phyloP scores from a whole-genome alignment of 2,888 invertebrate species.

The Parascotia fuliginaria region DNA sequence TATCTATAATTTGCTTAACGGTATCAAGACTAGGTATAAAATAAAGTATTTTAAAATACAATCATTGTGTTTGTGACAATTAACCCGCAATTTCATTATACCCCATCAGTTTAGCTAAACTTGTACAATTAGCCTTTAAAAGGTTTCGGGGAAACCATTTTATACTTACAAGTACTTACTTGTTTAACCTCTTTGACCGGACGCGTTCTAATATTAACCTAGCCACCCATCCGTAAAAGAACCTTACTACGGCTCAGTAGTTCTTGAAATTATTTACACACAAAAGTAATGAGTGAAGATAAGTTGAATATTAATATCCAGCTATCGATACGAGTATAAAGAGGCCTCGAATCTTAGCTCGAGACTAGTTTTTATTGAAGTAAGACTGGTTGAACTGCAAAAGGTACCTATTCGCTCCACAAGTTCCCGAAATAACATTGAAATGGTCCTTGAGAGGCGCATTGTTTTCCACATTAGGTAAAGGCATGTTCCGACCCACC shows the following conservation, averaged over 20 bases:
- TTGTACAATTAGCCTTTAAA: conserved; percentile 17
- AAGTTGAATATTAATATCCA: conserved; percentile 27
- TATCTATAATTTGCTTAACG: too few relatives aligned
- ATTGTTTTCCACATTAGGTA: conserved; percentile 84
- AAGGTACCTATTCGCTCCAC: conserved; percentile 25
- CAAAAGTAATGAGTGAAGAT: conserved; percentile 10
- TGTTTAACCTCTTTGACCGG: conserved; percentile 29
- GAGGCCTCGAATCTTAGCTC: conserved; percentile 11
- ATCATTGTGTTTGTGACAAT: too few relatives aligned
- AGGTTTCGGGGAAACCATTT: conserved; percentile 41
- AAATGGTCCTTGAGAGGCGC: conserved; percentile 64
- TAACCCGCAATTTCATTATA: too few relatives aligned
- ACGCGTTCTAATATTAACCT: conserved; percentile 32
- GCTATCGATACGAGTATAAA: conserved; percentile 17
- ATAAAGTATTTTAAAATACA: too few relatives aligned
- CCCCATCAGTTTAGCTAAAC: conserved; percentile 5
- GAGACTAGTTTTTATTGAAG: conserved; percentile 40
- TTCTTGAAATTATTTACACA: conserved; percentile 6
- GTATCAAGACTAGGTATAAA: too few relatives aligned
- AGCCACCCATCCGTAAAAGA: conserved; percentile 30
- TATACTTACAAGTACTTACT: neutral
- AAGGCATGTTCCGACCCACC: conserved; percentile 65
- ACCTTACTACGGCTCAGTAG: conserved; percentile 30
- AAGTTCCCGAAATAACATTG: conserved; percentile 62
- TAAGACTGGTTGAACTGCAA: conserved; percentile 27